Evolutionary conservation across 2,888 invertebrate genomes (phyloP).

Genomic region (Euphydryas editha): DNA sequence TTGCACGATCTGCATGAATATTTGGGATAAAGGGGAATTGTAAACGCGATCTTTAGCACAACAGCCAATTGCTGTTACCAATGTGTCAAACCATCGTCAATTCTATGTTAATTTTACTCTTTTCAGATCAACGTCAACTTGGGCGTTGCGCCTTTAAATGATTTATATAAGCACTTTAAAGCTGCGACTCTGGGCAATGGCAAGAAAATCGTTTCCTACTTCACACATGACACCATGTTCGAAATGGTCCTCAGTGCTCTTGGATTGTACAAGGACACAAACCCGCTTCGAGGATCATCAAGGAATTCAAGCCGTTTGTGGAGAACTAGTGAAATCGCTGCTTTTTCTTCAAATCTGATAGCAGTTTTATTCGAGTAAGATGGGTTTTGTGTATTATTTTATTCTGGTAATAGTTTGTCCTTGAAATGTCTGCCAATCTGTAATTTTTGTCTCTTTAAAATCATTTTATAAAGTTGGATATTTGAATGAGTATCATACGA

Average conservation of each 20-base stretch:
- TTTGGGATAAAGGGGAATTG: too few relatives aligned
- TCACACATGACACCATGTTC: conserved; percentile 87
- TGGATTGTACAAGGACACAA: conserved; percentile 85
- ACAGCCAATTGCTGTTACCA: too few relatives aligned
- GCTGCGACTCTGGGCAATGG: conserved; percentile 49
- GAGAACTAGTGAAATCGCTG: conserved; percentile 86
- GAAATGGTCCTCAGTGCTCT: conserved; percentile 86
- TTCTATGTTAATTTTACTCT: neutral
- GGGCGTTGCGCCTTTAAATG: conserved; percentile 86
- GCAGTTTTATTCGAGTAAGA: conserved; percentile 89
- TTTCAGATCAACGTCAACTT: conserved; percentile 84
- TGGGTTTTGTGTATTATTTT: neutral
- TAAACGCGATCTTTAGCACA: too few relatives aligned
- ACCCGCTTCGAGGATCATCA: conserved; percentile 80
- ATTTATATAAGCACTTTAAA: conserved; percentile 84
- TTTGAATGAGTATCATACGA: too few relatives aligned
- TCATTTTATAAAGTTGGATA: too few relatives aligned
- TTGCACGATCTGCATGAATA: too few relatives aligned
- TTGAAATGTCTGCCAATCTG: neutral
- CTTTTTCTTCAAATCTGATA: conserved; percentile 88
- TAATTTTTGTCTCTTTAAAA: too few relatives aligned
- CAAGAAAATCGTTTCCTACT: conserved; percentile 85
- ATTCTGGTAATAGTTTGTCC: neutral
- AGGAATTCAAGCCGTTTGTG: conserved; percentile 84
- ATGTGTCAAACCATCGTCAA: too few relatives aligned